Percentiles rank a stretch among this genome's conserved stretches.
Conservation (phyloP, 2,888 invertebrate genomes). For the Lasioglossum morio region DNA sequence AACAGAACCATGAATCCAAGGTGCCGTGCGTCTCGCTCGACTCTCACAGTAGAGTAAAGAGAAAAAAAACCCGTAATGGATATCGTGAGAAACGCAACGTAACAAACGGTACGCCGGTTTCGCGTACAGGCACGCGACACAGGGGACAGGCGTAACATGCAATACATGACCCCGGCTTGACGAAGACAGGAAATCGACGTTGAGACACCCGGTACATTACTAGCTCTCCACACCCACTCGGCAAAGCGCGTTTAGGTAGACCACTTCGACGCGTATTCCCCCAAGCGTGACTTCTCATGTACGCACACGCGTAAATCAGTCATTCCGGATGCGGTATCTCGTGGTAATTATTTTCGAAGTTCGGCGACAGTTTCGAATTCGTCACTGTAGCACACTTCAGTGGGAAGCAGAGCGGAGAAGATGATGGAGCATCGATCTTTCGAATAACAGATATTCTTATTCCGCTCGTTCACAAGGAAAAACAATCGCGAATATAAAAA, state of each 20-base stretch:
- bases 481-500: too few relatives aligned
- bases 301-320: constrained; percentile 38
- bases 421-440: too few relatives aligned
- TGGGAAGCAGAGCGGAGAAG: too few relatives aligned
- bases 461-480: too few relatives aligned
- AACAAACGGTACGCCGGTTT: constrained; percentile 41
- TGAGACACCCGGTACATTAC: constrained; percentile 54
- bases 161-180: background rate
- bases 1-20: background rate
- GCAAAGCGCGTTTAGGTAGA: constrained; percentile 43
- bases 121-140: constrained; percentile 25
- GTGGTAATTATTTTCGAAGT: constrained; percentile 31
- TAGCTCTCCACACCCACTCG: constrained; percentile 53
- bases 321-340: constrained; percentile 29
- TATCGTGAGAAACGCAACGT: constrained; percentile 71
- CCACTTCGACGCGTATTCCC: constrained; percentile 54
- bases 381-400: background rate
- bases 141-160: background rate
- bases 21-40: constrained; percentile 14
- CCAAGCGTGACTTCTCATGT: constrained; percentile 47
- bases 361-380: background rate
- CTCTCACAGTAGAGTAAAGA: constrained; percentile 59
- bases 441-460: too few relatives aligned
- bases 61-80: constrained; percentile 70
- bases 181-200: constrained; percentile 37